Evolutionary conservation across 92 coral and sea anemone genomes (phyloP), one percentile per base, ranked within the genome.

Genomic region (Zoanthus sociatus): DNA sequence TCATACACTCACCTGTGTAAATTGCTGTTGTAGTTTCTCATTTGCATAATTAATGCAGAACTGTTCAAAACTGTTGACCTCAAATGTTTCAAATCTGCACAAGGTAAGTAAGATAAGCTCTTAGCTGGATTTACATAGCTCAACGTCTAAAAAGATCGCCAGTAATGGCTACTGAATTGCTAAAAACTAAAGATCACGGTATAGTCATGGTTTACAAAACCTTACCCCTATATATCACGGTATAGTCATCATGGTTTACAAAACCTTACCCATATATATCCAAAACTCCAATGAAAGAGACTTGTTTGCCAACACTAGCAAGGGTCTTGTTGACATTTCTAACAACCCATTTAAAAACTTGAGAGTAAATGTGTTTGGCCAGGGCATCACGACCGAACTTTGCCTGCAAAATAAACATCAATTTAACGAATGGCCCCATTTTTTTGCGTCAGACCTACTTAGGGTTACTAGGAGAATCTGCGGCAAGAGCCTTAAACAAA

Each of bases 31-130:
- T 10, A 97, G 95, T 68, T 97, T 97, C 89, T 97, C 99, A 76
- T 97, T 97, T 5, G 99, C 99, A 77, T 97, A 97, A 51, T 97
- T 97, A 56, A 97, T 97, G 45, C 99, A 97, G 78, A 97, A 97
- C 86, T 97, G 99, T 53, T 97, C 99, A 88, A 97, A 97, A 86
- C 99, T 97, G 93, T 97, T 97, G 56, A 89, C 90, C 55, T 97
- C 99, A 67, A 97, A 97, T 10, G 99, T 97, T 89, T 97, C 99
- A 91, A 97, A 97, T 50, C 99, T 97, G 82, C 48, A 95, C 44
- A 73, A 18, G 10, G 37, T 4, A 32, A 50, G 58, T 0, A 18
- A 32, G 20, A 1, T 15, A 1, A 5, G 18, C 20, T 11, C 21
- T 63, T 9, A 17, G 55, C 12, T 50, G 4, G 55, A 60, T 60